Evolutionary conservation across 2,888 invertebrate genomes (phyloP).

Genomic region (Lycia hirtaria): DNA sequence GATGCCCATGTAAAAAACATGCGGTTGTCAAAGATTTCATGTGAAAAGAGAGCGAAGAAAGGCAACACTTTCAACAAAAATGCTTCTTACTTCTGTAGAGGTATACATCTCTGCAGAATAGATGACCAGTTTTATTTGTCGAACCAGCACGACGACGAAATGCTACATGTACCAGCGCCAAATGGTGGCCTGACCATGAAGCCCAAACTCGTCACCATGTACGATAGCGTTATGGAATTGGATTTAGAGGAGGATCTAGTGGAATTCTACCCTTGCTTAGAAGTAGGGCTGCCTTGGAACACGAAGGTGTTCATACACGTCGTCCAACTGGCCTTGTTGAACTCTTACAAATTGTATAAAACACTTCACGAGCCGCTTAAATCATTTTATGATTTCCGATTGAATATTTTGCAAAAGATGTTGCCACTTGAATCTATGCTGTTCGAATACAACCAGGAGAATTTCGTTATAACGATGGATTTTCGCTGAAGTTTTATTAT

Average conservation of each 20-base stretch:
- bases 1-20: background rate
- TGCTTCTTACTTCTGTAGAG: slow-evolving; percentile 6
- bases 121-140: slow-evolving; percentile 6
- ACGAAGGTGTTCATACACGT: slow-evolving; percentile 21
- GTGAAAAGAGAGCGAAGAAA: background rate
- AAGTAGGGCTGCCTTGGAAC: background rate
- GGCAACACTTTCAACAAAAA: background rate
- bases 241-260: background rate
- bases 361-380: too few relatives aligned
- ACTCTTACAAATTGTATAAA: slow-evolving; percentile 17
- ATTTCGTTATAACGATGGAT: slow-evolving; percentile 4
- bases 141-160: slow-evolving; percentile 7
- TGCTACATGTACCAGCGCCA: background rate
- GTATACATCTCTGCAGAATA: slow-evolving; percentile 6
- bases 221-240: slow-evolving; percentile 8
- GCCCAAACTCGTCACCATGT: slow-evolving; percentile 2
- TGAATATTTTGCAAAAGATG: slow-evolving; percentile 6
- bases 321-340: background rate
- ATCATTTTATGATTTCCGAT: slow-evolving; percentile 16
- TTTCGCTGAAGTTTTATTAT: too few relatives aligned
- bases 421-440: background rate
- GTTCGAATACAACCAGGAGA: too few relatives aligned
- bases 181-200: background rate
- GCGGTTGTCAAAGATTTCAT: too few relatives aligned
- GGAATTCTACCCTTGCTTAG: slow-evolving; percentile 5